Conservation (phyloP, 2,888 invertebrate genomes). For the Sesia apiformis region DNA sequence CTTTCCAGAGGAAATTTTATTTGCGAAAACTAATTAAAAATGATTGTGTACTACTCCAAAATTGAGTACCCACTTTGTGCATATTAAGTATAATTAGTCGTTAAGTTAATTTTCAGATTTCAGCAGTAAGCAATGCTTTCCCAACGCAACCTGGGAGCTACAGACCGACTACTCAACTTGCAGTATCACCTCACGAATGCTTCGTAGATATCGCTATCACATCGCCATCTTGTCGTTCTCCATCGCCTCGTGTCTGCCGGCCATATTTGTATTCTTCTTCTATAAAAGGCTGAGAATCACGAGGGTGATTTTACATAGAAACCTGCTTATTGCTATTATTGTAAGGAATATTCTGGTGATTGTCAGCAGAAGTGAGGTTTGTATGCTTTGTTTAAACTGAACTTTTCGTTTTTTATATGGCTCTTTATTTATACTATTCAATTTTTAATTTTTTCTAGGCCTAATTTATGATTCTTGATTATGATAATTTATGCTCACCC, state of each 20-base stretch:
- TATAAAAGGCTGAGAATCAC: constrained; percentile 70
- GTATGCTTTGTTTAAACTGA: constrained; percentile 7
- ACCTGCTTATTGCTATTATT: constrained; percentile 74
- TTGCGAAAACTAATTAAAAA: too few species aligned
- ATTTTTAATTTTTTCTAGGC: too few species aligned
- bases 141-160: constrained; percentile 72
- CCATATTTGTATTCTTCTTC: constrained; percentile 70
- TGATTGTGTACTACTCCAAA: too few species aligned
- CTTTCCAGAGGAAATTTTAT: too few species aligned
- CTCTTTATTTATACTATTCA: too few species aligned
- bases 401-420: too few species aligned
- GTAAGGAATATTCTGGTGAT: constrained; percentile 74
- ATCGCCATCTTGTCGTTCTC: constrained; percentile 68
- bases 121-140: constrained; percentile 71
- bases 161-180: constrained; percentile 75
- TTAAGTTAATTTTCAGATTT: constrained; percentile 51
- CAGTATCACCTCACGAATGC: constrained; percentile 67
- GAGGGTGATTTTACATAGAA: constrained; percentile 74
- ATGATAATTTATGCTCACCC: too few species aligned
- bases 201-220: constrained; percentile 68
- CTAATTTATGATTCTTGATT: too few species aligned
- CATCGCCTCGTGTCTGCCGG: constrained; percentile 68
- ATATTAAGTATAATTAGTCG: neutral
- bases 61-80: too few species aligned
- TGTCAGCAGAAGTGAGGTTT: constrained; percentile 69